Base-by-base conservation (phyloP, 2,113 vertebrate genomes). In the Calonectris borealis region DNA sequence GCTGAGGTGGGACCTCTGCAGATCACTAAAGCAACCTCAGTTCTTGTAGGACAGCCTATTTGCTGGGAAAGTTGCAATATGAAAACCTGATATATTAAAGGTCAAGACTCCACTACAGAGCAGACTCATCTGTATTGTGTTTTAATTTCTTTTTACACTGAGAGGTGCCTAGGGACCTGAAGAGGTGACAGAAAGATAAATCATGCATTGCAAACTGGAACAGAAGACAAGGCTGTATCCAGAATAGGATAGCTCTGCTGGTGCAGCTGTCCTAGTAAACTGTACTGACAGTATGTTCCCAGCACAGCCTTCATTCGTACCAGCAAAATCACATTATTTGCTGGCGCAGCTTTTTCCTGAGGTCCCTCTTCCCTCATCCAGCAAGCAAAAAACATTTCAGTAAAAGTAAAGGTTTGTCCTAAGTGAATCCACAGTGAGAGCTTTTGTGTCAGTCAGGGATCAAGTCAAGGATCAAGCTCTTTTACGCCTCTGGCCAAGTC, bases 11-110 rank as follows among this genome's bases (percentile, higher is more conserved):
- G 65, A 68, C 61, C 78, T 83, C 70, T 69, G 79, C 79, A 86
- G 76, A 90, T 83, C 76, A 80, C 86, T 36, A 81, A 86, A 87
- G 78, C 71, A 71, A 86, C 51, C 55, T 93, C 79, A 34, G 48
- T 93, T 95, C 84, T 70, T 73, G 46, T 55, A 83, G 70, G 76
- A 80, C 61, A 72, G 65, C 61, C 64, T 79, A 79, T 82, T 95
- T 95, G 93, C 73, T 91, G 70, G 62, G 55, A 80, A 90, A 91
- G 66, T 54, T 80, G 78, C 89, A 90, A 69, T 85, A 95, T 54
- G 85, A 94, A 96, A 97, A 91, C 73, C 66, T 93, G 82, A 96
- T 96, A 87, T 83, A 96, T 96, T 96, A 96, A 83, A 97, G 96
- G 96, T 96, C 96, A 94, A 90, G 93, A 90, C 87, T 90, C 75